These are phyloP conservation scores for Calypte anna DNA, from an alignment of 2,113 vertebrate species.

Conservation along the genomic window DNA sequence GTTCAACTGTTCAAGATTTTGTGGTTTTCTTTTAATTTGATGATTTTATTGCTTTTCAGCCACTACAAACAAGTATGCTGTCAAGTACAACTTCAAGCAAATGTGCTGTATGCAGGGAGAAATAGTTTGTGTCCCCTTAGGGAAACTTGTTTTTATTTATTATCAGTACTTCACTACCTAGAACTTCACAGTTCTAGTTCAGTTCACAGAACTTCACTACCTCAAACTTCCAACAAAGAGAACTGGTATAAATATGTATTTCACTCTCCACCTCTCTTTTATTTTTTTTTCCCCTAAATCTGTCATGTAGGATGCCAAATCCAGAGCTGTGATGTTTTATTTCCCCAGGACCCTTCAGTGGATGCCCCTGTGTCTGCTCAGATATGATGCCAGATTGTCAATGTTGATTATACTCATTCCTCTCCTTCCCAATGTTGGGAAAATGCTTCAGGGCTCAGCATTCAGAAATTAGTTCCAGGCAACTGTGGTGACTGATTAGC, in stretches of 20 bases:
- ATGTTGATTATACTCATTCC: slow-evolving; percentile 66
- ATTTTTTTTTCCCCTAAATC: background rate
- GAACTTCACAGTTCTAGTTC: background rate
- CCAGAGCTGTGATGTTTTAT: slow-evolving; percentile 51
- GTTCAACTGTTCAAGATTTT: background rate
- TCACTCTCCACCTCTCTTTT: background rate
- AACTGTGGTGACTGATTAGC: slow-evolving; percentile 66
- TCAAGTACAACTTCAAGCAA: background rate
- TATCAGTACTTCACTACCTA: background rate
- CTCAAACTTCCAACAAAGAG: background rate
- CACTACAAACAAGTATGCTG: background rate
- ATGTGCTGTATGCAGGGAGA: background rate
- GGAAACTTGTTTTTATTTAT: background rate
- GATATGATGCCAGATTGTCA: slow-evolving; percentile 62
- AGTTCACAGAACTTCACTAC: background rate
- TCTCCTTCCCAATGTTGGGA: slow-evolving; percentile 43
- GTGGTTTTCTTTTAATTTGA: too few species aligned
- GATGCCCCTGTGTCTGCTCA: slow-evolving; percentile 34
- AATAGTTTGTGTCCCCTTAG: background rate
- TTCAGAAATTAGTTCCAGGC: slow-evolving; percentile 70
- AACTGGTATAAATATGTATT: background rate
- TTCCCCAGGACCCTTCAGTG: slow-evolving; percentile 53
- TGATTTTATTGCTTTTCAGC: background rate
- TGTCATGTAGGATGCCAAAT: slow-evolving; percentile 14
- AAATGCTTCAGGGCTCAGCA: slow-evolving; percentile 56